Conservation (phyloP, 2,113 vertebrate species). For the Labeo catla region DNA sequence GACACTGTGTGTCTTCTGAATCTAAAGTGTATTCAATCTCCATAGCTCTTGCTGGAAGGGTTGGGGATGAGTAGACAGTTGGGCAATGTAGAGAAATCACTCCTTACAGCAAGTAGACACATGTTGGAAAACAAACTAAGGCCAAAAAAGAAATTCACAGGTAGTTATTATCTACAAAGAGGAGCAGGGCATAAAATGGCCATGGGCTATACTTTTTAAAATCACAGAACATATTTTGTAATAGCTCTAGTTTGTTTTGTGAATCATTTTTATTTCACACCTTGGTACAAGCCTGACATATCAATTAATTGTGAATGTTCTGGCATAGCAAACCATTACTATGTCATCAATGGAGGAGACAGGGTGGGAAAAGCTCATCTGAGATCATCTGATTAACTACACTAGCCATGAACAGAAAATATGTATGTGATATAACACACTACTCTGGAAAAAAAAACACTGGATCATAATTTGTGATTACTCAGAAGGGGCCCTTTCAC, state of each 20-base stretch:
- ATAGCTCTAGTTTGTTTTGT: conserved; percentile 28
- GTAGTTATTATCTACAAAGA: conserved; percentile 39
- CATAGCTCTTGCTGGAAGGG: background rate
- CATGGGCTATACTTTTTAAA: conserved; percentile 30
- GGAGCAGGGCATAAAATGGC: conserved; percentile 13
- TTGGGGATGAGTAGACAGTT: conserved; percentile 5
- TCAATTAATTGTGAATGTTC: conserved; percentile 13
- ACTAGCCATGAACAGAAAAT: background rate
- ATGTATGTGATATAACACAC: background rate
- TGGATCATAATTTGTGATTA: background rate
- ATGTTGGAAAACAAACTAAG: conserved; percentile 23
- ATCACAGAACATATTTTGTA: conserved; percentile 27
- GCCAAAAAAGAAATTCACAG: background rate
- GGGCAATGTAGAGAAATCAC: conserved; percentile 1
- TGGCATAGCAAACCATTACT: background rate
- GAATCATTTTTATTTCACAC: conserved; percentile 36
- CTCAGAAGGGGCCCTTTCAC: conserved; percentile 20
- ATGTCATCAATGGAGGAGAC: background rate
- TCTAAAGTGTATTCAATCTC: conserved; percentile 2
- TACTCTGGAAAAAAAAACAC: background rate
- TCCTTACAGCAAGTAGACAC: conserved; percentile 46
- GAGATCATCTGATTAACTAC: background rate
- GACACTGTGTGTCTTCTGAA: background rate
- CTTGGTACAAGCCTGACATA: conserved; percentile 12
- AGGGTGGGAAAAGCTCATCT: background rate